Conservation (phyloP, 2,113 vertebrate species). For the Tenebrosternarchus preto region DNA sequence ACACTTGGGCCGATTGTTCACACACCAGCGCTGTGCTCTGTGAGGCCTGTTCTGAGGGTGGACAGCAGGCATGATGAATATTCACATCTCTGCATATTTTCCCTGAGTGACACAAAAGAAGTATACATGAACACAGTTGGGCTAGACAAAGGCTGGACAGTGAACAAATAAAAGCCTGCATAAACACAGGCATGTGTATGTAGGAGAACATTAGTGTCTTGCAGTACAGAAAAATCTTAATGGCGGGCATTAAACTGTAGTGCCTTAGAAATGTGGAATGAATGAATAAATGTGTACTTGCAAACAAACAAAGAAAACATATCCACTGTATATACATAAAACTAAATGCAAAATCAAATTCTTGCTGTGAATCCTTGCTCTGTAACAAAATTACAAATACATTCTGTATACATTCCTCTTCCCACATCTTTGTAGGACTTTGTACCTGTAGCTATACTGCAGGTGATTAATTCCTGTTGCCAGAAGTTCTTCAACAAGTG, state of each 20-base stretch:
- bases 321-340: not conserved
- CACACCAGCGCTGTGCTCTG: constrained; percentile 40
- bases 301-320: not conserved
- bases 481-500: not conserved
- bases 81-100: constrained; percentile 57
- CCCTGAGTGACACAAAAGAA: constrained; percentile 53
- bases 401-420: not conserved
- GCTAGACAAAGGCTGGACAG: constrained; percentile 33
- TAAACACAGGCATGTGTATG: constrained; percentile 34
- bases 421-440: not conserved
- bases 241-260: constrained; percentile 11
- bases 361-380: no score
- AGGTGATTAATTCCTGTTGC: not conserved
- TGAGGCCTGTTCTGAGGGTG: constrained; percentile 39
- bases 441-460: not conserved
- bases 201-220: constrained; percentile 37
- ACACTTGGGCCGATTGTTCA: constrained; percentile 59
- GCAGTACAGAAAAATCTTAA: constrained; percentile 31
- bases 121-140: constrained; percentile 47
- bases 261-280: constrained; percentile 5
- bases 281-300: not conserved
- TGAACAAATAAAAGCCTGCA: constrained; percentile 22
- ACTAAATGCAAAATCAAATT: no score
- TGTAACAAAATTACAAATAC: no score
- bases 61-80: constrained; percentile 43